phyloP scores from a whole-genome alignment of 2,888 invertebrate species.

The Limnephilus lunatus region DNA sequence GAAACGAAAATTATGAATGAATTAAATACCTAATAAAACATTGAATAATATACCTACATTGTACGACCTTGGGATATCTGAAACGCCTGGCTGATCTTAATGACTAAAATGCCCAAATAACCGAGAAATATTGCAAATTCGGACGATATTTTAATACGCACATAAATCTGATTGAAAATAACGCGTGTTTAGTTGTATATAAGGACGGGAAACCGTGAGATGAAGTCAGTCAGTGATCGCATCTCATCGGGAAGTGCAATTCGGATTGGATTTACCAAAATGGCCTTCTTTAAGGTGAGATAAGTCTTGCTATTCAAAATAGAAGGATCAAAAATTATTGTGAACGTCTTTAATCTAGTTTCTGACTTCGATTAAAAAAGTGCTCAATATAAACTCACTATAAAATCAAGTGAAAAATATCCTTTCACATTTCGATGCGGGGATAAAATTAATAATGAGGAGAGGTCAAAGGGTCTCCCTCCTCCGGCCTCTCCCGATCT shows the following conservation, averaged over 20 bases:
- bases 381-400: too few relatives aligned
- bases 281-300: slow-evolving; percentile 23
- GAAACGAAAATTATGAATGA: background rate
- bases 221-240: background rate
- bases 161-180: background rate
- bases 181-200: background rate
- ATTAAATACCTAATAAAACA: background rate
- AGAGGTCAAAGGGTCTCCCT: too few relatives aligned
- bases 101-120: background rate
- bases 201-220: background rate
- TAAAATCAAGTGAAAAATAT: too few relatives aligned
- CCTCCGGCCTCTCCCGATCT: too few relatives aligned
- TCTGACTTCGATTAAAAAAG: too few relatives aligned
- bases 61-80: background rate
- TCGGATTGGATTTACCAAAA: background rate
- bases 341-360: background rate
- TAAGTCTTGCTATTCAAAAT: background rate
- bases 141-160: slow-evolving; percentile 13
- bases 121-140: background rate
- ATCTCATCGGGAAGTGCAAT: background rate
- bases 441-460: too few relatives aligned
- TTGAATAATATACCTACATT: background rate
- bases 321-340: background rate
- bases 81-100: slow-evolving; percentile 7
- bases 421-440: too few relatives aligned